These are phyloP conservation scores for Drosophila lutescens DNA, from an alignment of 2,888 invertebrate genomes.

Conservation along the genomic window DNA sequence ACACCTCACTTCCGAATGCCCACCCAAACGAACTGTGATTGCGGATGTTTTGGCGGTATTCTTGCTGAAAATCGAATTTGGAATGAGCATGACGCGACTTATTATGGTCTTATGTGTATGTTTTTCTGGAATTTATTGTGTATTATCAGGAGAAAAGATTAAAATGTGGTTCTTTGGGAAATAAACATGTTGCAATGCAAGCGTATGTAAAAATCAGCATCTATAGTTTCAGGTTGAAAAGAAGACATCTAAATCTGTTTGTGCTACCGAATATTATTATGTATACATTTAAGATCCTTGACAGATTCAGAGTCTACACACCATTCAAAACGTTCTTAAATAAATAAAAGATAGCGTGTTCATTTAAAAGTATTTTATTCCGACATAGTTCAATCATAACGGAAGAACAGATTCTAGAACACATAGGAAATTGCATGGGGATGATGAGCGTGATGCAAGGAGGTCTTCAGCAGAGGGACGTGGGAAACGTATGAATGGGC, in stretches of 20 bases:
- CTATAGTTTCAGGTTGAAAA: too few relatives aligned
- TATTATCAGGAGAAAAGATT: too few relatives aligned
- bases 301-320: too few relatives aligned
- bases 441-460: conserved; percentile 57
- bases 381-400: background rate
- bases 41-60: conserved; percentile 7
- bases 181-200: background rate
- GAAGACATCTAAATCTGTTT: too few relatives aligned
- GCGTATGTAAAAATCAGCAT: background rate
- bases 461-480: conserved; percentile 66
- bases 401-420: conserved; percentile 46
- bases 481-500: conserved; percentile 58
- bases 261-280: too few relatives aligned
- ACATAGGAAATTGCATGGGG: conserved; percentile 75
- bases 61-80: background rate
- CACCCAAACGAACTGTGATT: conserved; percentile 23
- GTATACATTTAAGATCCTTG: too few relatives aligned
- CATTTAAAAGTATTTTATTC: background rate
- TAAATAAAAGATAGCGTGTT: too few relatives aligned
- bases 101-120: conserved; percentile 1
- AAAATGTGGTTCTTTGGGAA: too few relatives aligned
- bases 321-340: too few relatives aligned
- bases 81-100: background rate
- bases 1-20: conserved; percentile 62
- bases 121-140: background rate